Base-by-base conservation (phyloP, 2,888 invertebrate species). In the Scotopteryx bipunctaria region DNA sequence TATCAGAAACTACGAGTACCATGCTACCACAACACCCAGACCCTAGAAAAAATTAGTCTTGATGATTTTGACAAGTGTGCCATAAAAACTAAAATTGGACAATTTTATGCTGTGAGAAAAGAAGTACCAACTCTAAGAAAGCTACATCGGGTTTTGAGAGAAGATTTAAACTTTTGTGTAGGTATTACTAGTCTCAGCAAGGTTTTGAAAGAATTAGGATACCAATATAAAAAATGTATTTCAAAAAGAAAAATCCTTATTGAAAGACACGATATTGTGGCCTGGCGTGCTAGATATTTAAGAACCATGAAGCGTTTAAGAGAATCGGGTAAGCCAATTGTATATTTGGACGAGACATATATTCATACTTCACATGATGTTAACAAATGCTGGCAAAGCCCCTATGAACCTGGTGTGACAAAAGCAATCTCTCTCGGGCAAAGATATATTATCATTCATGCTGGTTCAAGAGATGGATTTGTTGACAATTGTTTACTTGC, bases 371-470 rank as follows among this genome's bases (percentile, higher is more conserved):
- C 36, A 11, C 36, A 36, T 21, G 21, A 19, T 13, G 36, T 21
- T 21, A 36, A 19, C 9, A 36, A 36, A 21, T 36, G 21, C 8
- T 36, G 36, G 36, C 36, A 36, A 36, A 21, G 33, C 15, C 46
- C 40, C 3, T 25, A 21, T 38, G 33, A 38, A 31, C 38, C 38
- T 31, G 38, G 38, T 36, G 46, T 38, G 31, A 19, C 38, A 32
- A 47, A 47, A 19, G 17, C 31, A 31, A 47, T 47, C 14, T 47
- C 46, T 38, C 38, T 38, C 9, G 38, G 29, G 31, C 32, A 47
- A 32, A 37, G 46, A 29, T 46, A 46, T 38, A 46, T 46, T 19
- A 46, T 43, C 21, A 29, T 46, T 31, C 46, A 47, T 38, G 46
- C 46, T 37, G 38, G 38, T 33, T 31, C 31, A 25, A 38, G 23